These are phyloP conservation scores for Onychomys leucogaster DNA, from an alignment of 2,797 vertebrate genomes.

Conservation along the genomic window DNA sequence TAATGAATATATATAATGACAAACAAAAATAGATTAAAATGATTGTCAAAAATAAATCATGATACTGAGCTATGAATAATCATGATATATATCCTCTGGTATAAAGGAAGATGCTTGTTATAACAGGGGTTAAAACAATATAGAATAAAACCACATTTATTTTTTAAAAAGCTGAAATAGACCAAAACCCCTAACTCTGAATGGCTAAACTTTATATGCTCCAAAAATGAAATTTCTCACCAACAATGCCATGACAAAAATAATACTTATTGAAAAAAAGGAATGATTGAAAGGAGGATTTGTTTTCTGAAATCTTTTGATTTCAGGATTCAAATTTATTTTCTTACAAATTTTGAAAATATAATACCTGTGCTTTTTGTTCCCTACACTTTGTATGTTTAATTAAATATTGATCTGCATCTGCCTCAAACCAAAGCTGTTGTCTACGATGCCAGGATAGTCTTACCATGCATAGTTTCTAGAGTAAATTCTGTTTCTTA, in stretches of 20 bases:
- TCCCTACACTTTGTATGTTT: conserved; percentile 38
- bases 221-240: conserved; percentile 43
- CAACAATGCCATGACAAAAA: neutral
- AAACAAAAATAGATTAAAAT: neutral
- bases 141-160: neutral
- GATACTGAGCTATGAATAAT: neutral
- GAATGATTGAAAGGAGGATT: conserved; percentile 11
- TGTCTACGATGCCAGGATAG: neutral
- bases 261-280: conserved; percentile 29
- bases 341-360: conserved; percentile 49
- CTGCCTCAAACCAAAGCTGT: conserved; percentile 33
- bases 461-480: neutral
- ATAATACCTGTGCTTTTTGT: conserved; percentile 26
- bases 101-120: neutral
- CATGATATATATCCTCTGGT: neutral
- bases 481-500: conserved; percentile 50
- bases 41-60: neutral
- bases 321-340: conserved; percentile 49
- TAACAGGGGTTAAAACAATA: neutral
- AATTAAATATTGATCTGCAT: conserved; percentile 67
- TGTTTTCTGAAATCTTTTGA: conserved; percentile 50
- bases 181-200: neutral
- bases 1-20: neutral
- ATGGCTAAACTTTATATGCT: neutral
- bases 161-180: conserved; percentile 37